A percentile compares a stretch with the other conserved stretches of the same genome.
These are phyloP conservation scores for Mimas tiliae DNA, from an alignment of 2,888 invertebrate species.

Conservation along the genomic window DNA sequence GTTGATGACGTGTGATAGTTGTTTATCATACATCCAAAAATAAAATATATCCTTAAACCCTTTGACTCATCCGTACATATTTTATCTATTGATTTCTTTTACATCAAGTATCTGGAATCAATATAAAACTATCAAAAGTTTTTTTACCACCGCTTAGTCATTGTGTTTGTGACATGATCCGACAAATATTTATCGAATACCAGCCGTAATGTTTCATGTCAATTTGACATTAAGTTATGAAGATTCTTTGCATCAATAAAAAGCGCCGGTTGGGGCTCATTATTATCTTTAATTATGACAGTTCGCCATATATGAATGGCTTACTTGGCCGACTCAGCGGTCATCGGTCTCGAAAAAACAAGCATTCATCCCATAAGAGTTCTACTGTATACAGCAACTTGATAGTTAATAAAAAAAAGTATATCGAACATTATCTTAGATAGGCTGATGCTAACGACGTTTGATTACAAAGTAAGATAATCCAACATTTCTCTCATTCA, in stretches of 20 bases:
- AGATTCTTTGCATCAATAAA: conserved; percentile 69
- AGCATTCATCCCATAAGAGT: conserved; percentile 58
- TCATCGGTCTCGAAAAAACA: conserved; percentile 64
- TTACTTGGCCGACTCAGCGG: conserved; percentile 64
- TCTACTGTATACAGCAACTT: conserved; percentile 68
- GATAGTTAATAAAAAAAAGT: conserved; percentile 64
- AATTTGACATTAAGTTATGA: conserved; percentile 77
- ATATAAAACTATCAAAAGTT: background rate
- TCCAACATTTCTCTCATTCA: conserved; percentile 38
- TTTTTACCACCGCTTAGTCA: conserved; percentile 5
- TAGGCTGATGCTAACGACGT: conserved; percentile 54
- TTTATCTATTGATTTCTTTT: background rate
- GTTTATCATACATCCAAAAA: too few species aligned
- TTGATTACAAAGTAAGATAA: conserved; percentile 51
- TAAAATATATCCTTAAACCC: too few species aligned
- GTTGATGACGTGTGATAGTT: too few species aligned
- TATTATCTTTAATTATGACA: conserved; percentile 83
- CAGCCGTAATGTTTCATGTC: conserved; percentile 44
- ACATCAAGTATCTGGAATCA: background rate
- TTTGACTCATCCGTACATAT: too few species aligned
- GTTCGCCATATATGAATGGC: conserved; percentile 78
- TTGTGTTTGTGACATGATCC: background rate
- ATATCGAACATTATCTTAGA: conserved; percentile 63
- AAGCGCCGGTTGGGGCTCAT: conserved; percentile 70
- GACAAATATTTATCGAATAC: conserved; percentile 18